These are phyloP conservation scores for Sceloporus tristichus DNA, from an alignment of 2,113 vertebrate species.

Conservation along the genomic window DNA sequence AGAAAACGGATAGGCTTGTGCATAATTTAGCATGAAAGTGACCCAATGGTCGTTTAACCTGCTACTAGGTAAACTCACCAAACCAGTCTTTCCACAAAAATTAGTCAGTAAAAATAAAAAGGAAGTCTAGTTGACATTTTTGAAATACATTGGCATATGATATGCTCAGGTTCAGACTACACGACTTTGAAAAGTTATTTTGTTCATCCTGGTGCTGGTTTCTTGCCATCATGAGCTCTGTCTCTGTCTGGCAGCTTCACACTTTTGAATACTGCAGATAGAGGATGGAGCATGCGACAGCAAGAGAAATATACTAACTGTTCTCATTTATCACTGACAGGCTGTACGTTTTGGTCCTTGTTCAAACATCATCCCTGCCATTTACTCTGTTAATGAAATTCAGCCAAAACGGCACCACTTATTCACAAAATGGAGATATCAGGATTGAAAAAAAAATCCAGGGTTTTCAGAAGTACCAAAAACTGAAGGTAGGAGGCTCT, in stretches of 20 bases:
- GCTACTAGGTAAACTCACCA: constrained; percentile 1
- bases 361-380: not conserved
- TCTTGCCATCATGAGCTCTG: not conserved
- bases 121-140: not conserved
- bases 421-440: not conserved
- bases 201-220: not conserved
- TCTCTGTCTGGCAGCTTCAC: not conserved
- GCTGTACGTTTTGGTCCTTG: not conserved
- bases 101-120: not conserved
- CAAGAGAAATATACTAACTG: not conserved
- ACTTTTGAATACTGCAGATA: not conserved
- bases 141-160: not conserved
- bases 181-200: not conserved
- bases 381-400: not conserved
- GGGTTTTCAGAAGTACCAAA: not conserved
- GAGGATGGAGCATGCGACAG: not conserved
- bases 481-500: not conserved
- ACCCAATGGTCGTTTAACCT: constrained; percentile 11
- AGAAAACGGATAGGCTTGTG: constrained; percentile 29
- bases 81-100: constrained; percentile 22
- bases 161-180: not conserved
- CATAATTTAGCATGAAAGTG: constrained; percentile 33
- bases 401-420: not conserved
- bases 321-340: not conserved
- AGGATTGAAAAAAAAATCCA: not conserved